Percentiles rank a stretch among this genome's conserved stretches.
phyloP scores from a whole-genome alignment of 2,113 vertebrate genomes.

The Rhynchomys soricoides region DNA sequence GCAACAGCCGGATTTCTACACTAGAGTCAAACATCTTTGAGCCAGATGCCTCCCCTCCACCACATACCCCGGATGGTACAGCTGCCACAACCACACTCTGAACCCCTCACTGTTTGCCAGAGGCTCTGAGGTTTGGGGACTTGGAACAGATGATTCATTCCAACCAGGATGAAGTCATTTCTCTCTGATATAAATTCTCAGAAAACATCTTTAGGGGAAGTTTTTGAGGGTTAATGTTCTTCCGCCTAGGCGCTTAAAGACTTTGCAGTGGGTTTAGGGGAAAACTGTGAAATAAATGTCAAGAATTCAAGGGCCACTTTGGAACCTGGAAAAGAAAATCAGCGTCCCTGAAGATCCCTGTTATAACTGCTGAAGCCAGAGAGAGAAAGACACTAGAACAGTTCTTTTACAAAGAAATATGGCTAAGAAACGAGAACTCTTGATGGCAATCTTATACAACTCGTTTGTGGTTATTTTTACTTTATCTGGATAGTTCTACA shows the following conservation, averaged over 20 bases:
- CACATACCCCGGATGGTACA: background rate
- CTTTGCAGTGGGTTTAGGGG: conserved; percentile 17
- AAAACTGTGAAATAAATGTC: conserved; percentile 49
- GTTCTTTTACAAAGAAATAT: background rate
- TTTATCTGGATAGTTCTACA: conserved; percentile 60
- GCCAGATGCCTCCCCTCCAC: background rate
- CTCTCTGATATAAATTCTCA: conserved; percentile 64
- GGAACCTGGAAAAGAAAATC: conserved; percentile 38
- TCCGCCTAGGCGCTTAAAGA: conserved; percentile 32
- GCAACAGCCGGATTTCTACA: conserved; percentile 43
- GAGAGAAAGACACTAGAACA: background rate
- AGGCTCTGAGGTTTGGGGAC: background rate
- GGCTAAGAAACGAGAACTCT: conserved; percentile 43
- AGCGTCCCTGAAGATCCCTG: background rate
- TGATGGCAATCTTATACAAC: conserved; percentile 31
- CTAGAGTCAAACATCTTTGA: conserved; percentile 34
- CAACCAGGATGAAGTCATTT: conserved; percentile 47
- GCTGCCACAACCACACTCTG: background rate
- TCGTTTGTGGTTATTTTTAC: conserved; percentile 55
- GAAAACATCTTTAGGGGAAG: conserved; percentile 42
- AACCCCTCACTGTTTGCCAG: background rate
- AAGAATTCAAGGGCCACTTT: conserved; percentile 19
- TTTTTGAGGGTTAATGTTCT: conserved; percentile 63
- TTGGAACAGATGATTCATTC: conserved; percentile 44
- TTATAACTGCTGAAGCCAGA: background rate